A percentile compares a stretch with the other conserved stretches of the same genome.
Conservation (phyloP, 2,888 invertebrate genomes). For the Ichneumoninae sp. region DNA sequence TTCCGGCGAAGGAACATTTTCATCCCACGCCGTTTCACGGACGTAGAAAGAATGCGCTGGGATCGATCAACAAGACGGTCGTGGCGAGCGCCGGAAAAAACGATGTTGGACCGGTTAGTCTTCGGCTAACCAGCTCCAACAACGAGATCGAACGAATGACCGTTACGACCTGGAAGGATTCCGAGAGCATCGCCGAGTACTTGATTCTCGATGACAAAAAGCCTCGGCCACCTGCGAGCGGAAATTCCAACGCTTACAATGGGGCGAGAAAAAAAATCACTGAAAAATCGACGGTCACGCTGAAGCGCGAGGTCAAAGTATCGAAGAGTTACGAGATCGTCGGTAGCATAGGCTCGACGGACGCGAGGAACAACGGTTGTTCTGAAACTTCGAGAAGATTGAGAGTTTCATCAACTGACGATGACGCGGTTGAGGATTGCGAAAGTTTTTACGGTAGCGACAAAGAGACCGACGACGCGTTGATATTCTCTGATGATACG, state of each 20-base stretch:
- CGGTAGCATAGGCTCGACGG: constrained; percentile 72
- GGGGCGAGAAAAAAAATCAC: constrained; percentile 39
- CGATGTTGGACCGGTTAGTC: constrained; percentile 66
- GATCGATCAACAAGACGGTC: constrained; percentile 58
- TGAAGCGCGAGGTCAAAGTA: constrained; percentile 72
- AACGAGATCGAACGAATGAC: constrained; percentile 75
- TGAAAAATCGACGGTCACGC: constrained; percentile 78
- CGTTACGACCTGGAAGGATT: constrained; percentile 76
- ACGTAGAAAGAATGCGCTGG: constrained; percentile 17
- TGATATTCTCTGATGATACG: constrained; percentile 88
- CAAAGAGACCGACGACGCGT: constrained; percentile 87
- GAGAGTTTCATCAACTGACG: constrained; percentile 66
- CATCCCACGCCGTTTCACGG: constrained; percentile 16
- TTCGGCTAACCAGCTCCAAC: constrained; percentile 75
- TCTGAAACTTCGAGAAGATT: constrained; percentile 67
- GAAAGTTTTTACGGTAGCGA: constrained; percentile 88
- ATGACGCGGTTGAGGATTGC: constrained; percentile 83
- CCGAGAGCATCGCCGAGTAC: constrained; percentile 80
- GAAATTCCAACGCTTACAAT: constrained; percentile 9
- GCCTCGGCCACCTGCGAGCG: constrained; percentile 79
- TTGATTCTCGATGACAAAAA: constrained; percentile 79
- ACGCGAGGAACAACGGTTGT: constrained; percentile 37
- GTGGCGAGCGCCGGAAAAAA: constrained; percentile 6
- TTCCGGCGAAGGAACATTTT: constrained; percentile 1
- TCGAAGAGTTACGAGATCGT: constrained; percentile 75